These are phyloP conservation scores for Sminthurinus aureus DNA, from an alignment of 2,888 invertebrate genomes.

Conservation along the genomic window DNA sequence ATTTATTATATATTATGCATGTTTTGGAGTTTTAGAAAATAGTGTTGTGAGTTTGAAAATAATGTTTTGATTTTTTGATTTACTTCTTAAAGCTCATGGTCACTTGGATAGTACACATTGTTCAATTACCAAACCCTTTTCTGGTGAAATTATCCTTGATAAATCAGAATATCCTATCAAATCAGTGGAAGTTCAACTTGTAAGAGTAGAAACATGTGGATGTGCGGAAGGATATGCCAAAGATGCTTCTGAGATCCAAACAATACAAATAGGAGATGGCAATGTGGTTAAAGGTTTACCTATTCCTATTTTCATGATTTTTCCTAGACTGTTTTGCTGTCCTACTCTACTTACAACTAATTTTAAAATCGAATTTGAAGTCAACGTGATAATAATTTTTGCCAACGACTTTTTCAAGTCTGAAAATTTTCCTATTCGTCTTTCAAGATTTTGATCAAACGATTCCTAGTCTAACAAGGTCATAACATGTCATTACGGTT, in stretches of 20 bases:
- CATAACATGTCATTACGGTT: no score
- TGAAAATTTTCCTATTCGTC: constrained; percentile 87
- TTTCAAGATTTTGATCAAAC: constrained; percentile 65
- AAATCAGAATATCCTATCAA: constrained; percentile 75
- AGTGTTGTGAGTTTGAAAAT: no score
- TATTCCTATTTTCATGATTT: constrained; percentile 93
- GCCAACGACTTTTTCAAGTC: constrained; percentile 92
- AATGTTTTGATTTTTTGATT: no score
- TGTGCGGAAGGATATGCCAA: constrained; percentile 89
- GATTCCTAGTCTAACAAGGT: neutral
- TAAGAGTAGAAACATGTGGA: constrained; percentile 94
- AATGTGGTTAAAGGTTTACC: constrained; percentile 81
- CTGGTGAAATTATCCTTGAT: constrained; percentile 75
- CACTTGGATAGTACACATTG: constrained; percentile 77
- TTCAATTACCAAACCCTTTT: constrained; percentile 84
- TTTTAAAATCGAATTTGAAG: constrained; percentile 96
- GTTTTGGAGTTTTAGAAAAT: no score
- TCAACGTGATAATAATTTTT: constrained; percentile 91
- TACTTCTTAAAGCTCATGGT: constrained; percentile 51
- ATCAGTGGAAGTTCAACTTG: constrained; percentile 92
- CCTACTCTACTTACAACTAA: constrained; percentile 88
- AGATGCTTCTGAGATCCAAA: constrained; percentile 97
- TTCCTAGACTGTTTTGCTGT: constrained; percentile 94
- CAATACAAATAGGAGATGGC: constrained; percentile 95
- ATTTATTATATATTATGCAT: no score